phyloP scores from a whole-genome alignment of 2,797 vertebrate species.

The Otolemur crassicaudatus region DNA sequence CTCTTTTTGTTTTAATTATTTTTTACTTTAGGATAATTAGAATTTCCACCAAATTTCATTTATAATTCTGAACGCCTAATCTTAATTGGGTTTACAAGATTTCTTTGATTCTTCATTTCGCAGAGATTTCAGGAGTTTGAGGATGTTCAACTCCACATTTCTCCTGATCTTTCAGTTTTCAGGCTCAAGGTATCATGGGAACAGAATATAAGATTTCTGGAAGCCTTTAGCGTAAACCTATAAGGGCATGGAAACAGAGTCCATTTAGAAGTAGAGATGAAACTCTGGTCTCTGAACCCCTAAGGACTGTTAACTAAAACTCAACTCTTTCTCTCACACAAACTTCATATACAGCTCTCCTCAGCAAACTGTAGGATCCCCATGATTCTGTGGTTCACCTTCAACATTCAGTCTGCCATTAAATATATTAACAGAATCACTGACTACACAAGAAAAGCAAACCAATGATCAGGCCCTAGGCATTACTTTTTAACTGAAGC shows the following conservation, averaged over 20 bases:
- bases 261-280: not conserved
- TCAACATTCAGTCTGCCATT: not conserved
- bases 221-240: not conserved
- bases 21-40: not conserved
- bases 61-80: not conserved
- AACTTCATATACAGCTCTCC: not conserved
- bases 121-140: not conserved
- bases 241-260: not conserved
- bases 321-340: not conserved
- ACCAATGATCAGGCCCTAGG: not conserved
- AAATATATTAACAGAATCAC: not conserved
- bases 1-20: not conserved
- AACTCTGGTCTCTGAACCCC: not conserved
- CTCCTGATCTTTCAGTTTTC: not conserved
- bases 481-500: not conserved
- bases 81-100: not conserved
- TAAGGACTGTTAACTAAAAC: not conserved
- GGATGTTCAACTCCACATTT: not conserved
- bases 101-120: not conserved
- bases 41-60: not conserved
- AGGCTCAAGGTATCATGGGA: not conserved
- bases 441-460: not conserved
- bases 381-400: not conserved
- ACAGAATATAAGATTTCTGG: not conserved
- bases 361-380: not conserved